Base-by-base conservation (phyloP, 2,113 vertebrate genomes). In the Nycticorax nycticorax region DNA sequence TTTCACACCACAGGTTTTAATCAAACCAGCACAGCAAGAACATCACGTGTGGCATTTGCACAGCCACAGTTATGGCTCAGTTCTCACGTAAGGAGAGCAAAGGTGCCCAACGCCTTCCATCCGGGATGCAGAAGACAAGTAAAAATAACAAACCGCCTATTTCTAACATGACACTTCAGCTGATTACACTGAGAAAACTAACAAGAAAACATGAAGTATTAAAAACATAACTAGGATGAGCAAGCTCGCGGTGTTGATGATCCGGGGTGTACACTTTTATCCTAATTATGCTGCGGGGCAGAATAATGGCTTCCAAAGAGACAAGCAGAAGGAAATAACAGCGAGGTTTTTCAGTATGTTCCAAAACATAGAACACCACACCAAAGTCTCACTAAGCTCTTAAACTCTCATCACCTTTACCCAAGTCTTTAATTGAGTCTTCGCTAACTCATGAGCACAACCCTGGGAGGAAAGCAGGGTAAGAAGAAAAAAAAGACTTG, bases 261-360 rank as follows among this genome's bases (percentile, higher is more conserved):
- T 75, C 35, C 33, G 2, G 0, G 3, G 5, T 6, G 6, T 33
- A n/a, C 4, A 15, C 33, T 50, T 80, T 45, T 27, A 43, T 12
- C 33, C 22, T 8, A 41, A 50, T 59, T 67, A 72, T 17, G 24
- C 33, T 48, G 20, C 84, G 85, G 24, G 32, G 12, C 22, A 69
- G 11, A 95, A 33, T 33, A 56, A 79, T 3, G 52, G 6, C 19
- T 85, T 72, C 66, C 43, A 60, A 63, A 68, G 27, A 76, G n/a
- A 88, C 6, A 48, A 55, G 39, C 9, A 79, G 11, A 81, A 88
- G 27, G 3, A 1, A 39, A 91, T 91, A 72, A 41, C 41, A 7
- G 0, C 9, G 8, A 45, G 7, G 2, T 11, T 83, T 80, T 72
- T 32, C 15, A 32, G 0, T 35, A 13, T 41, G 45, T 77, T 92